These are phyloP conservation scores for Dynastes maya DNA, from an alignment of 2,888 invertebrate species.

Conservation along the genomic window DNA sequence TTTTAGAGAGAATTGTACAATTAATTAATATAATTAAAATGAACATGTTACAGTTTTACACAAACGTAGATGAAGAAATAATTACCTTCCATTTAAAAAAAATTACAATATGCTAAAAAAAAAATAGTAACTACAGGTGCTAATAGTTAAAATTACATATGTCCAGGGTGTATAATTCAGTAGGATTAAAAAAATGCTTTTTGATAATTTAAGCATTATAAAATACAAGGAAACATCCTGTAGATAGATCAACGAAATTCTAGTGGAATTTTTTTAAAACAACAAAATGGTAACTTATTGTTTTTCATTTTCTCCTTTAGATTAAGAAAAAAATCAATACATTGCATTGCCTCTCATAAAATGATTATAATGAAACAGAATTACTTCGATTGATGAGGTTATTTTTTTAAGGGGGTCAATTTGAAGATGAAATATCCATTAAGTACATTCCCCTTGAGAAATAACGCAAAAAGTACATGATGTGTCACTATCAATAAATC, in stretches of 20 bases:
- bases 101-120: background rate
- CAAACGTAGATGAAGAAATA: background rate
- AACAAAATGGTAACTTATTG: background rate
- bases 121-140: background rate
- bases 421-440: no score
- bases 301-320: background rate
- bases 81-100: background rate
- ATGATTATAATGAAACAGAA: no score
- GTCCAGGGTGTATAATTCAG: background rate
- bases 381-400: no score
- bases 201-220: background rate
- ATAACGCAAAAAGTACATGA: no score
- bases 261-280: background rate
- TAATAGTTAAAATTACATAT: background rate
- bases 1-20: constrained; percentile 1
- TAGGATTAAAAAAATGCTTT: background rate
- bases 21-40: background rate
- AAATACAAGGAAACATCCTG: background rate
- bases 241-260: background rate
- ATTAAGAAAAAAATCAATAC: background rate
- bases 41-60: background rate
- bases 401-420: no score
- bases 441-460: no score
- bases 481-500: no score
- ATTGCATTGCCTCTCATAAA: background rate